Percentiles rank a stretch among this genome's conserved stretches.
Evolutionary conservation across 1,140 invertebrate genomes (phyloP).

Genomic region (Drosophila guanche): DNA sequence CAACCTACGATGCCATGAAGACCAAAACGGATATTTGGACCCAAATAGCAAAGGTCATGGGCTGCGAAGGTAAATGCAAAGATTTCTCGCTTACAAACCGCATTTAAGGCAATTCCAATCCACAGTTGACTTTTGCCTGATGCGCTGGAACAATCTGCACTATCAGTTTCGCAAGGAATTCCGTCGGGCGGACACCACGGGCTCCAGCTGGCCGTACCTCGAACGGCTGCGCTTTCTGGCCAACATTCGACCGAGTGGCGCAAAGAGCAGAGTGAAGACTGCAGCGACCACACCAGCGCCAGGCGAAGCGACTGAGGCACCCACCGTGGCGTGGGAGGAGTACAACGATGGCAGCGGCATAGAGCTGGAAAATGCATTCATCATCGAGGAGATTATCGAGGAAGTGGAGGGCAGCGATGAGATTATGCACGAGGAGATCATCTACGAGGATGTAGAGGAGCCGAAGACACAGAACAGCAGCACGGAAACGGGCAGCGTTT

Average conservation of each 20-base stretch:
- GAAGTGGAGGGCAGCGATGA: slow-evolving; percentile 40
- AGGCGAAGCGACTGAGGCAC: neutral
- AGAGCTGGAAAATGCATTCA: slow-evolving; percentile 36
- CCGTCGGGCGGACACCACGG: slow-evolving; percentile 44
- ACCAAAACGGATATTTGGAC: slow-evolving; percentile 71
- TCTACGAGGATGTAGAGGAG: slow-evolving; percentile 51
- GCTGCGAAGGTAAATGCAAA: slow-evolving; percentile 48
- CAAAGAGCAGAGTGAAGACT: slow-evolving; percentile 12
- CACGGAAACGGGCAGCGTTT: slow-evolving; percentile 2
- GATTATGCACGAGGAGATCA: slow-evolving; percentile 59
- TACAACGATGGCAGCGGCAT: slow-evolving; percentile 44
- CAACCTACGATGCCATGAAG: slow-evolving; percentile 77
- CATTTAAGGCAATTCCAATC: neutral
- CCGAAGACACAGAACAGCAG: slow-evolving; percentile 1
- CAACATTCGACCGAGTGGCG: slow-evolving; percentile 3
- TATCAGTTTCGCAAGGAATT: slow-evolving; percentile 72
- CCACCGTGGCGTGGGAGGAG: slow-evolving; percentile 42
- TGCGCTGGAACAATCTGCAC: slow-evolving; percentile 78
- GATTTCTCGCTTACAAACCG: neutral
- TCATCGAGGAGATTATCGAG: slow-evolving; percentile 67
- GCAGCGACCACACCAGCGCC: neutral
- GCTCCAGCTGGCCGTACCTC: slow-evolving; percentile 75
- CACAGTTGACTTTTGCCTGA: slow-evolving; percentile 70
- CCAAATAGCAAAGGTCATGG: slow-evolving; percentile 62
- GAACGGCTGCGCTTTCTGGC: slow-evolving; percentile 63